Evolutionary conservation across 2,888 invertebrate genomes (phyloP).

Genomic region (Rhaphigaster nebulosa): DNA sequence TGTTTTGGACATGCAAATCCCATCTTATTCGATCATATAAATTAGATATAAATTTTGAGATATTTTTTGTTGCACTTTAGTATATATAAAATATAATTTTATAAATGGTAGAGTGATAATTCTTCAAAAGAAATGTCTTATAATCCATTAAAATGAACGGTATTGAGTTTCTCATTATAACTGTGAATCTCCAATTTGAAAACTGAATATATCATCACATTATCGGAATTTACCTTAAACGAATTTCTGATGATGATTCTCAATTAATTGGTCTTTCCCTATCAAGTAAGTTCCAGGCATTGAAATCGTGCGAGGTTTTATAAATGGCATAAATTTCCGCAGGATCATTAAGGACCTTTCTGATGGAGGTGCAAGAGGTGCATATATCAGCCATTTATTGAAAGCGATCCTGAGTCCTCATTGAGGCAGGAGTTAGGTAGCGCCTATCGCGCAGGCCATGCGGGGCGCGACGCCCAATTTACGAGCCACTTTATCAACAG

Average conservation of each 20-base stretch:
- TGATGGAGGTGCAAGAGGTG: not conserved
- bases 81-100: too few species aligned
- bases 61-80: too few species aligned
- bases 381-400: not conserved
- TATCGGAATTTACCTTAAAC: not conserved
- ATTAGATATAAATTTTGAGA: too few species aligned
- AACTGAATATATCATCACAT: not conserved
- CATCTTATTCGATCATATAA: too few species aligned
- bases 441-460: too few species aligned
- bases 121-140: too few species aligned
- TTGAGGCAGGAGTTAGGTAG: not conserved
- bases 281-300: too few species aligned
- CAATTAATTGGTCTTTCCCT: not conserved
- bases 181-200: not conserved
- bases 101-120: too few species aligned
- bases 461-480: not conserved
- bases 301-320: not conserved
- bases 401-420: not conserved
- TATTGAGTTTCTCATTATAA: not conserved
- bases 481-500: too few species aligned
- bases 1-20: too few species aligned
- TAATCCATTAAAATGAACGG: not conserved
- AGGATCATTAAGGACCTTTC: conserved; percentile 6
- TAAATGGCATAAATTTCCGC: not conserved
- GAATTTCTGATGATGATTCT: not conserved